Conservation (phyloP, 2,113 vertebrate species). For the Puffinus mauretanicus region DNA sequence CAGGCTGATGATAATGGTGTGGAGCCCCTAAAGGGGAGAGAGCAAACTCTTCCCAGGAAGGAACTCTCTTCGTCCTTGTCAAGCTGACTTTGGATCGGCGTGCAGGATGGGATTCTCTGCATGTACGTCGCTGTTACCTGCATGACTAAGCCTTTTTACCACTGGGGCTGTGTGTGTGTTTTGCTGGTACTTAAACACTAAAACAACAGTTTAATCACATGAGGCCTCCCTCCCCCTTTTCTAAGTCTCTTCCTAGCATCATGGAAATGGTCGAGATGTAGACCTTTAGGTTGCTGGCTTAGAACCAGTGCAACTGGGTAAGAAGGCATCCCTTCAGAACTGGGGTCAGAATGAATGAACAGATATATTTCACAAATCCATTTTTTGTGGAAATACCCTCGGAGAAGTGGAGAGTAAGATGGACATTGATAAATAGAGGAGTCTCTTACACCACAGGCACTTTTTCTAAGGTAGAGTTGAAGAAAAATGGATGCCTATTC, state of each 20-base stretch:
- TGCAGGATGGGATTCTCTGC: background rate
- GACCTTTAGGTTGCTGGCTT: background rate
- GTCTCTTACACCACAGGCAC: background rate
- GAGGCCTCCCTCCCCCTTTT: background rate
- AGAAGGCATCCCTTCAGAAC: background rate
- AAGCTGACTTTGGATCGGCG: background rate
- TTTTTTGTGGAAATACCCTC: background rate
- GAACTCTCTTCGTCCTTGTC: background rate
- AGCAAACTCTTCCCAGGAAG: background rate
- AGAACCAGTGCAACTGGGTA: background rate
- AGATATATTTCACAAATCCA: background rate
- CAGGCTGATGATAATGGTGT: background rate
- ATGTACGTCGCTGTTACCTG: background rate
- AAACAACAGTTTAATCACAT: background rate
- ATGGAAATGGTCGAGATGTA: background rate
- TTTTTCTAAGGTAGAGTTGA: background rate
- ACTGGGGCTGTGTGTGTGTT: background rate
- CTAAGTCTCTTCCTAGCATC: background rate
- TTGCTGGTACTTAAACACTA: background rate
- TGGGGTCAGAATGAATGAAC: background rate
- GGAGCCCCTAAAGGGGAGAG: background rate
- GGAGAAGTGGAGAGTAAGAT: background rate
- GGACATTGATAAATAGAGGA: background rate
- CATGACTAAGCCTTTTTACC: background rate
- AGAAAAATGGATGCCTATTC: background rate